Base-by-base conservation (phyloP, 2,797 vertebrate genomes). In the Paratrypauchen microcephalus region DNA sequence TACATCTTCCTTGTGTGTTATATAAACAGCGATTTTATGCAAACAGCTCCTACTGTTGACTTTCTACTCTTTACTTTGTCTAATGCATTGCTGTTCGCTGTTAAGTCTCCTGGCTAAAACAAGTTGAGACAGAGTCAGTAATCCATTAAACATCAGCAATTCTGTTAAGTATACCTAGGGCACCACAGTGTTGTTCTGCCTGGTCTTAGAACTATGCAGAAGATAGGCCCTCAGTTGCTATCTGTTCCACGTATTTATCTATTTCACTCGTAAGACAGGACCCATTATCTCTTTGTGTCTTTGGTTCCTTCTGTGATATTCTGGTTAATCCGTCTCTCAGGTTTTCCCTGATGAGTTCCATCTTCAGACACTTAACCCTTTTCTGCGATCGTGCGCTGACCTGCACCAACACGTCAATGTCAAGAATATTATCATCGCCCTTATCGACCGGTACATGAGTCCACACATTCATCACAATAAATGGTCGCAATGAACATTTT, bases 291-390 rank as follows among this genome's bases (percentile, higher is more conserved):
- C 41, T 45, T 16, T 45, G 2, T 45, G 48, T 6, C n/a, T 59
- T 59, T 54, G 52, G 18, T 59, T 32, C 19, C 26, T 19, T 32
- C 15, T 58, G 26, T 30, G 16, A 58, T 58, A 23, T 56, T 56
- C n/a, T 56, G 6, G 19, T n/a, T 52, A 7, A 52, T 36, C 7
- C 39, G 7, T 39, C 74, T 63, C 4, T 39, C 68, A 99, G 98
- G 98, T 99, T 83, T 99, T 99, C 74, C 97, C 98, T 56, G 98
- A 99, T 72, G 98, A 99, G 92, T 99, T 99, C 90, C 98, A 99
- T 74, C 96, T 99, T 72, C 98, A 99, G 90, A 99, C 97, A 2
- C 86, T 99, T 87, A 99, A 98, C 88, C 97, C 96, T 36, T 99
- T 99, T 90, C 94, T 99, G 75, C 94, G 98, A 66, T 95, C 98